Conservation (phyloP, 30 jellyfish, hydroid and myxozoan genomes). For the Mastigias papua region DNA sequence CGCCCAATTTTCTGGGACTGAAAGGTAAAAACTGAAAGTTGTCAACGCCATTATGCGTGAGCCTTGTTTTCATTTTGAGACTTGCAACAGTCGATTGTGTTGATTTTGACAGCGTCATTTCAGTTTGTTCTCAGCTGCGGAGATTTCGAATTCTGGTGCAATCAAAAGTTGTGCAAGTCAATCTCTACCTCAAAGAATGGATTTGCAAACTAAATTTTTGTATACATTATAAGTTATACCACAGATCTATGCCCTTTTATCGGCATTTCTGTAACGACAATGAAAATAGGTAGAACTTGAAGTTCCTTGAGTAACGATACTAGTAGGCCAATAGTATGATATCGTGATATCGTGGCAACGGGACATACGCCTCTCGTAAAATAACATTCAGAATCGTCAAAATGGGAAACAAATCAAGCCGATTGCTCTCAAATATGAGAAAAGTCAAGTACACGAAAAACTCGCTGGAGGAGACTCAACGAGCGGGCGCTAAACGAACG, state of each 20-base stretch:
- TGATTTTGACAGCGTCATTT: slow-evolving; percentile 38
- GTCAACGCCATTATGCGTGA: neutral
- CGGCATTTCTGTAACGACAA: neutral
- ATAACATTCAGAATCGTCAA: neutral
- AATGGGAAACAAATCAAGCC: slow-evolving; percentile 50
- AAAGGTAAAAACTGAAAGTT: too few relatives aligned
- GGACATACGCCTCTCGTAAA: neutral
- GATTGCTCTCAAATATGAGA: slow-evolving; percentile 8
- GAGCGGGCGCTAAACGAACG: slow-evolving; percentile 42
- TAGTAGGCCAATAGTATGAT: neutral
- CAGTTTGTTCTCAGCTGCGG: slow-evolving; percentile 32
- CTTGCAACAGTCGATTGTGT: slow-evolving; percentile 7
- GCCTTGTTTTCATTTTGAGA: slow-evolving; percentile 5
- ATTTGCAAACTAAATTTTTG: neutral
- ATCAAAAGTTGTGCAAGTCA: neutral
- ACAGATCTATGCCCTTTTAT: neutral
- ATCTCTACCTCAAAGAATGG: neutral
- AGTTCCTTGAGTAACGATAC: too few relatives aligned
- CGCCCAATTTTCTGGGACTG: too few relatives aligned
- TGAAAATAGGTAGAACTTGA: neutral
- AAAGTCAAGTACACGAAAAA: neutral
- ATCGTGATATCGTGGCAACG: neutral
- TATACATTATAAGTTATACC: neutral
- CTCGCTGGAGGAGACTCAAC: neutral
- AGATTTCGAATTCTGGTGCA: slow-evolving; percentile 28